Evolutionary conservation across 1,140 invertebrate genomes (phyloP).

Genomic region (Micrasema minimum): DNA sequence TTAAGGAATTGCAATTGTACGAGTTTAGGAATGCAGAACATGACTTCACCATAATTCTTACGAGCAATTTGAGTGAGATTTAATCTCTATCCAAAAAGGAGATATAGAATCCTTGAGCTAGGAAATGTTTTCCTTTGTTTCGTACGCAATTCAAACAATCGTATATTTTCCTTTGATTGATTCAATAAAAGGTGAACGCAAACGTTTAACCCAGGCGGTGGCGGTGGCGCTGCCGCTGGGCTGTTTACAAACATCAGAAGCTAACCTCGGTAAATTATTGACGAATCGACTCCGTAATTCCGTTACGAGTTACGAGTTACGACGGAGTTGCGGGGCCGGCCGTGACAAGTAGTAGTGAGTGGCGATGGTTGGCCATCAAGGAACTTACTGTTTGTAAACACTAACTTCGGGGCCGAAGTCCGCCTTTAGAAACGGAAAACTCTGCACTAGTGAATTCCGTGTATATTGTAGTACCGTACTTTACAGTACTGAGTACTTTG

Average conservation of each 20-base stretch:
- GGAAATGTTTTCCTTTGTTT: too few species aligned
- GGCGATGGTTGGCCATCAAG: background rate
- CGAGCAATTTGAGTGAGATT: too few species aligned
- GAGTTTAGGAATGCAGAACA: slow-evolving; percentile 22
- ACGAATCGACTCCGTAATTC: slow-evolving; percentile 17
- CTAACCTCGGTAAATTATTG: slow-evolving; percentile 12
- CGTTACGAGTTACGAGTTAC: background rate
- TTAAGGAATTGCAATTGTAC: slow-evolving; percentile 15
- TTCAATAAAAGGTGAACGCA: too few species aligned
- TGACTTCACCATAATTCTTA: slow-evolving; percentile 28
- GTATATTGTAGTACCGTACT: background rate
- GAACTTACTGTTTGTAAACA: slow-evolving; percentile 19
- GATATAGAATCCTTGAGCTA: too few species aligned
- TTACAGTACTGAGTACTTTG: slow-evolving; percentile 9
- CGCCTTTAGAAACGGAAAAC: background rate
- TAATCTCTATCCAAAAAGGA: too few species aligned
- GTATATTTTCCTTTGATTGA: too few species aligned
- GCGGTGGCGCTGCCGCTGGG: background rate
- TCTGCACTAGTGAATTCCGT: background rate
- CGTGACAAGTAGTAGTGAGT: background rate
- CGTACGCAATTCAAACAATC: too few species aligned
- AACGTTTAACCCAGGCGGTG: too few species aligned
- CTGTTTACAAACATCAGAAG: slow-evolving; percentile 3
- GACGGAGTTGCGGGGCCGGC: background rate
- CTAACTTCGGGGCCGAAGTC: slow-evolving; percentile 3